Conservation (phyloP, 2,113 vertebrate genomes). For the Sialia sialis region DNA sequence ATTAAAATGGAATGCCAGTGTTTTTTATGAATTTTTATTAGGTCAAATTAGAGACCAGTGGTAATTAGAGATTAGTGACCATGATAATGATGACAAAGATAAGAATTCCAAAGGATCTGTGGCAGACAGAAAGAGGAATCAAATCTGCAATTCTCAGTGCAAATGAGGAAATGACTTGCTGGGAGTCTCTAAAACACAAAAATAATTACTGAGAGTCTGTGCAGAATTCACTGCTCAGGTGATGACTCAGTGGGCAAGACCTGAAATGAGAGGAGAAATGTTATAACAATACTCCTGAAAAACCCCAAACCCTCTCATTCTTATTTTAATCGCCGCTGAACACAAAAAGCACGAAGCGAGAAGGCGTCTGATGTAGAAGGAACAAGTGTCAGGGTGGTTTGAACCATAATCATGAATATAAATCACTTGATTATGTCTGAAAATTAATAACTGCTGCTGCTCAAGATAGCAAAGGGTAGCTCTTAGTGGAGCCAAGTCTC, state of each 20-base stretch:
- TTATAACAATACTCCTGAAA: neutral
- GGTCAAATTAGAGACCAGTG: neutral
- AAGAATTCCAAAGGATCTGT: neutral
- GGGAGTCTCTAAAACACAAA: neutral
- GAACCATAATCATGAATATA: neutral
- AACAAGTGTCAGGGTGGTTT: neutral
- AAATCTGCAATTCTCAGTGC: neutral
- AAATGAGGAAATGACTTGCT: neutral
- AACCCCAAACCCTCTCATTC: neutral
- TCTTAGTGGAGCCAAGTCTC: neutral
- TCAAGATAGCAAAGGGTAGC: neutral
- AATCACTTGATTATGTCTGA: neutral
- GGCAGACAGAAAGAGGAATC: neutral
- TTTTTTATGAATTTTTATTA: neutral
- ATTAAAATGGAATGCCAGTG: neutral
- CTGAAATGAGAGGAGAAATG: neutral
- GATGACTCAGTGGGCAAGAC: neutral
- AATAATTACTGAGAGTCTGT: neutral
- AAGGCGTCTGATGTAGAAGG: neutral
- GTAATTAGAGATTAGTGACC: neutral
- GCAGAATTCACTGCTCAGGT: neutral
- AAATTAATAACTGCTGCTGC: conserved; percentile 10
- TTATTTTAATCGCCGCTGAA: neutral
- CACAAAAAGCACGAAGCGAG: neutral
- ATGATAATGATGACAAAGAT: neutral